Conservation (phyloP, 1,140 invertebrate species). For the Magallana gigas region DNA sequence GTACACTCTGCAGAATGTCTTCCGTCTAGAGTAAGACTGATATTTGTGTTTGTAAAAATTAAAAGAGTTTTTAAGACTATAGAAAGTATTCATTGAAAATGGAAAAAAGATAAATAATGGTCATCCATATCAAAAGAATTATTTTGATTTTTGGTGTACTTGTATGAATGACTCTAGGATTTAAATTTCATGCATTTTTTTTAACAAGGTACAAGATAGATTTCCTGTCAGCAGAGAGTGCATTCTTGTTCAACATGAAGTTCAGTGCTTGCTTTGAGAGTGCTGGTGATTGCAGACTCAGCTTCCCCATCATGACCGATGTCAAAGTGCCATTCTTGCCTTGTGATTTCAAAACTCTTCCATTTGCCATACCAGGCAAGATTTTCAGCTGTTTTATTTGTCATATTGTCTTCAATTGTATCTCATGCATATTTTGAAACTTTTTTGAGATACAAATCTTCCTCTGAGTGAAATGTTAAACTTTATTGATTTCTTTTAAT, state of each 20-base stretch:
- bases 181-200: neutral
- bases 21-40: conserved; percentile 31
- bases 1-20: conserved; percentile 40
- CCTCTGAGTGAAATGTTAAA: no score
- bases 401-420: neutral
- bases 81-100: no score
- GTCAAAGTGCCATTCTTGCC: conserved; percentile 44
- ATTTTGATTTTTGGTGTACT: neutral
- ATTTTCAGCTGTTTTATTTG: neutral
- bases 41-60: neutral
- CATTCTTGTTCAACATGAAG: conserved; percentile 54
- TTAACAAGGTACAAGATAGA: conserved; percentile 53
- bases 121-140: neutral
- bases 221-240: conserved; percentile 51
- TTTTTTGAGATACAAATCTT: neutral
- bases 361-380: conserved; percentile 41
- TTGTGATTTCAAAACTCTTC: conserved; percentile 38
- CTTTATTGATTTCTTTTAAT: no score
- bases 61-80: no score
- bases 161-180: neutral
- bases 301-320: conserved; percentile 39
- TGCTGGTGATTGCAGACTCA: conserved; percentile 44
- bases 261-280: conserved; percentile 60
- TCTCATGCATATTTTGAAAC: neutral
- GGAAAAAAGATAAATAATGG: no score